A percentile compares a stretch with the other conserved stretches of the same genome.
phyloP scores from a whole-genome alignment of 2,113 vertebrate genomes.

The Sphaerodactylus townsendi region DNA sequence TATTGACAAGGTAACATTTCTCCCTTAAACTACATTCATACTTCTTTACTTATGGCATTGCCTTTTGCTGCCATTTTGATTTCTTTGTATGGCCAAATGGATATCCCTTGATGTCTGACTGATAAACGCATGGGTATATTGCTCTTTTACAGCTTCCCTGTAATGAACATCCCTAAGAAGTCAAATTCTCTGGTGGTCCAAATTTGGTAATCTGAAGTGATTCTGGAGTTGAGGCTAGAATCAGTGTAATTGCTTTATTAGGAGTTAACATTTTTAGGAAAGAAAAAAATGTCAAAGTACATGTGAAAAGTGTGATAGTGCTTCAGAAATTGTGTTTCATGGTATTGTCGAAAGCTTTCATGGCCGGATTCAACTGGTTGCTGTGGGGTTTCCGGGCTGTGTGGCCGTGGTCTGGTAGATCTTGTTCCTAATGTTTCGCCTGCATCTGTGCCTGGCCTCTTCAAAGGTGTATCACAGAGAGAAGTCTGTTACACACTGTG shows the following conservation, averaged over 20 bases:
- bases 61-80: background rate
- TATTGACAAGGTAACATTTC: constrained; percentile 59
- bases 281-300: no score
- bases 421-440: no score
- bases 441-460: no score
- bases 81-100: background rate
- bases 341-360: no score
- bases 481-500: no score
- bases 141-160: background rate
- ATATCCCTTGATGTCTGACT: background rate
- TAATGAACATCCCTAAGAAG: background rate
- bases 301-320: no score
- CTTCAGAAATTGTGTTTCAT: no score
- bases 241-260: background rate
- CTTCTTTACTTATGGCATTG: background rate
- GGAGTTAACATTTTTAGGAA: no score
- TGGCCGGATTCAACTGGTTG: no score
- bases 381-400: no score
- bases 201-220: background rate
- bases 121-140: background rate
- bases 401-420: no score
- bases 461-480: no score
- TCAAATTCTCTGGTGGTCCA: background rate
- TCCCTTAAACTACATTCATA: constrained; percentile 48
- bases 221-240: background rate